phyloP scores from a whole-genome alignment of 2,797 vertebrate species.

The Tangara arthus region DNA sequence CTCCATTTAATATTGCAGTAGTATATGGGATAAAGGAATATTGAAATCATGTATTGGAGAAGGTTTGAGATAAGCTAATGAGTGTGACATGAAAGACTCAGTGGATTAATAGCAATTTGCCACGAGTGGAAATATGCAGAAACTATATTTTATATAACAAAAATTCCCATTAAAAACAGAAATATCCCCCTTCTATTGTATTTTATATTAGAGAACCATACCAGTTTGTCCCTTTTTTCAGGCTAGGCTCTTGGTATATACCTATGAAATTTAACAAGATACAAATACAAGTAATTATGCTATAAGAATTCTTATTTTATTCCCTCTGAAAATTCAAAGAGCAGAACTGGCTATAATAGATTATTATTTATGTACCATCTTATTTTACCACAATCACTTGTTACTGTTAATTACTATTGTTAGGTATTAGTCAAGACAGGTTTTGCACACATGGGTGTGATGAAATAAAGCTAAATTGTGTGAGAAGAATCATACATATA shows the following conservation, averaged over 20 bases:
- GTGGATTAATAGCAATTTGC: not conserved
- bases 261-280: not conserved
- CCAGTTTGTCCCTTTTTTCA: not conserved
- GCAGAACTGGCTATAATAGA: not conserved
- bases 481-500: not conserved
- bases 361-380: not conserved
- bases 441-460: not conserved
- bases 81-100: not conserved
- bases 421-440: not conserved
- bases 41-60: not conserved
- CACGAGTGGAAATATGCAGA: not conserved
- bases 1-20: not conserved
- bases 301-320: not conserved
- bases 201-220: not conserved
- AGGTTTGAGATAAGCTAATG: not conserved
- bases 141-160: not conserved
- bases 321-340: not conserved
- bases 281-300: not conserved
- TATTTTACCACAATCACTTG: not conserved
- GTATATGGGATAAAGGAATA: not conserved
- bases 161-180: not conserved
- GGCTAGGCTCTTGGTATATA: not conserved
- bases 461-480: not conserved
- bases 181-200: not conserved
- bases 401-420: not conserved